Base-by-base conservation (phyloP, 2,797 vertebrate genomes). In the Labroides dimidiatus region DNA sequence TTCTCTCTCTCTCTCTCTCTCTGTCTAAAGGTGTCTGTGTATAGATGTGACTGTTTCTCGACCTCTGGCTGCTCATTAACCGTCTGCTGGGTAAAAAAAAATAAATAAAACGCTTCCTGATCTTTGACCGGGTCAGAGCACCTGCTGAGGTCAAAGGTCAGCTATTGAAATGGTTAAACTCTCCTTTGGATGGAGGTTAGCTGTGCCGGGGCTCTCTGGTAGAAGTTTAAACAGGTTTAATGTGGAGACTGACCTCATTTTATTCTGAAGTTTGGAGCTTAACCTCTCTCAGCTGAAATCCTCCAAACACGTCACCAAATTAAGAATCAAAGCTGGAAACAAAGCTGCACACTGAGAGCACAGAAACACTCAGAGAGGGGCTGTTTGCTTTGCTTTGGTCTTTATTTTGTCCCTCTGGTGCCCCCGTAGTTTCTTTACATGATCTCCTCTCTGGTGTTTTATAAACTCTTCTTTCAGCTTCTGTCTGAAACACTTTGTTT, bases 111-210 rank as follows among this genome's bases (percentile, higher is more conserved):
- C n/a, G 19, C 24, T n/a, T 13, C 10, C 23, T 36, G 72, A 53
- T 42, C 47, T 37, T 12, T 59, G 47, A 48, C 60, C 19, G 0
- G 52, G 47, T 48, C 47, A 14, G 23, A 4, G 36, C 12, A 60
- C 39, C 63, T 53, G 52, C 52, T 16, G 42, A 39, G 68, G 75
- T 75, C 52, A 57, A 51, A 68, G 58, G 64, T 64, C 69, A 42
- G 24, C n/a, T 12, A 1, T 24, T 50, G 6, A 10, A 54, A 39
- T 21, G 20, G 41, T 19, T 69, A 53, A 61, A 56, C 45, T 42
- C 21, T 44, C 54, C 51, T 50, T 19, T 54, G 50, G 11, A 58
- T 7, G 2, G n/a, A 43, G 60, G 49, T 69, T 14, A 69, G 19
- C 45, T 50, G 19, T 4, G n/a, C 19, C 12, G 4, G 4, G 2